Base-by-base conservation (phyloP, 23 tunicate genomes). In the Halocynthia aurantium region DNA sequence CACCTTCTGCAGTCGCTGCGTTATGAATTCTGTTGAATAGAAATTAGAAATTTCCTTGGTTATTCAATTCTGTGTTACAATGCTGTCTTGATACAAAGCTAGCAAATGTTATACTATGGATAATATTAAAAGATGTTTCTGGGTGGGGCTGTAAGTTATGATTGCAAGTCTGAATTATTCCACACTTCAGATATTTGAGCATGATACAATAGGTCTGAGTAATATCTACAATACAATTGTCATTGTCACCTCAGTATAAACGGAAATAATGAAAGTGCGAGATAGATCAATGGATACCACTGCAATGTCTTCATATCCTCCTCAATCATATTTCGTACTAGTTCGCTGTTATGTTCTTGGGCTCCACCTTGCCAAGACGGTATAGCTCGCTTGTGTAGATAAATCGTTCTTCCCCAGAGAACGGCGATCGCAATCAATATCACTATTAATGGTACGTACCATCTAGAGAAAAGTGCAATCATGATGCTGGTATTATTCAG, bases 381-480 rank as follows among this genome's bases (percentile, higher is more conserved):
- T 13, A 77, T 10, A 18, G 64, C 69, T 44, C 65, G 76, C 66
- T 73, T 81, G 77, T 87, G 69, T 51, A 79, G 84, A 60, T 72
- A 73, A 52, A 84, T 79, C 53, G 89, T 92, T 62, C 83, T 72
- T 53, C 58, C 58, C 67, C 89, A 92, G 15, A 66, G 80, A 8
- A 65, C 78, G 54, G 86, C 70, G 75, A 92, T 54, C 6, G 49
- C 77, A 12, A 86, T 53, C 17, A 92, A 78, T 8, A 69, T 51
- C 50, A 86, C 22, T 52, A 92, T 86, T 76, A 92, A 56, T 6
- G 98, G 98, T 13, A 92, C 82, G 70, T 92, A 92, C 98, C 98
- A 92, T 53, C 75, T 86, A 55, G 8, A 52, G 22, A 2, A 31
- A 17, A 54, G 18, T 20, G 12, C 17, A 74, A 50, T 49, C 40